These are phyloP conservation scores for Desmophyllum pertusum DNA, from an alignment of 92 coral and sea anemone genomes.

Conservation along the genomic window DNA sequence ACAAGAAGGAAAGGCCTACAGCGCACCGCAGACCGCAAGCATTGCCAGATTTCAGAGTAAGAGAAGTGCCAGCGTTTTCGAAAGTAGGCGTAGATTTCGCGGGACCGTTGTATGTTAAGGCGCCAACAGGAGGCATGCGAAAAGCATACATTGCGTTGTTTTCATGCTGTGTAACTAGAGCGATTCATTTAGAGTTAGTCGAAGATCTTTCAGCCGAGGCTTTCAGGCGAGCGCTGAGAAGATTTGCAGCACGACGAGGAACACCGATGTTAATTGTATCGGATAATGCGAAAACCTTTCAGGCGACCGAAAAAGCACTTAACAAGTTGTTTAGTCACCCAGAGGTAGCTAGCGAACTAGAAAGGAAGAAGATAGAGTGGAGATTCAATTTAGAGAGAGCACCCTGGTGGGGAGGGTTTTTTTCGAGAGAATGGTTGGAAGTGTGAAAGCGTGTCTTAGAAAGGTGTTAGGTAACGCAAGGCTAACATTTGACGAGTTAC, in stretches of 20 bases:
- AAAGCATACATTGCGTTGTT: constrained; percentile 42
- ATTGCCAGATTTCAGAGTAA: constrained; percentile 41
- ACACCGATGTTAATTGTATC: constrained; percentile 40
- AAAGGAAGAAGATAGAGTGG: constrained; percentile 36
- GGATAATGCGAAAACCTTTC: constrained; percentile 49
- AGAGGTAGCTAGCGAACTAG: constrained; percentile 22
- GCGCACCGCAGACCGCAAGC: constrained; percentile 39
- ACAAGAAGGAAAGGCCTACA: constrained; percentile 20
- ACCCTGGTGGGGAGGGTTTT: constrained; percentile 61
- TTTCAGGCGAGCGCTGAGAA: constrained; percentile 19
- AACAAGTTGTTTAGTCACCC: constrained; percentile 22
- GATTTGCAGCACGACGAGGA: constrained; percentile 44
- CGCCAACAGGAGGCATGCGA: constrained; percentile 15
- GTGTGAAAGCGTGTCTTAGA: constrained; percentile 35
- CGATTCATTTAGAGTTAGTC: constrained; percentile 41
- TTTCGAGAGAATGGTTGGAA: constrained; percentile 41
- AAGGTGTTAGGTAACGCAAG: constrained; percentile 57
- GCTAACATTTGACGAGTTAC: constrained; percentile 45
- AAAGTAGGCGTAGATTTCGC: constrained; percentile 58
- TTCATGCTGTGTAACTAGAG: constrained; percentile 46
- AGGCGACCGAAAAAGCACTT: constrained; percentile 22
- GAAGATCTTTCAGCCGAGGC: constrained; percentile 36
- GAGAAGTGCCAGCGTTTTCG: constrained; percentile 32
- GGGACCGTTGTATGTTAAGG: constrained; percentile 52
- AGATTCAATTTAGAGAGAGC: constrained; percentile 46